Conservation (phyloP, 2,888 invertebrate genomes). For the Drosophila anomelani region DNA sequence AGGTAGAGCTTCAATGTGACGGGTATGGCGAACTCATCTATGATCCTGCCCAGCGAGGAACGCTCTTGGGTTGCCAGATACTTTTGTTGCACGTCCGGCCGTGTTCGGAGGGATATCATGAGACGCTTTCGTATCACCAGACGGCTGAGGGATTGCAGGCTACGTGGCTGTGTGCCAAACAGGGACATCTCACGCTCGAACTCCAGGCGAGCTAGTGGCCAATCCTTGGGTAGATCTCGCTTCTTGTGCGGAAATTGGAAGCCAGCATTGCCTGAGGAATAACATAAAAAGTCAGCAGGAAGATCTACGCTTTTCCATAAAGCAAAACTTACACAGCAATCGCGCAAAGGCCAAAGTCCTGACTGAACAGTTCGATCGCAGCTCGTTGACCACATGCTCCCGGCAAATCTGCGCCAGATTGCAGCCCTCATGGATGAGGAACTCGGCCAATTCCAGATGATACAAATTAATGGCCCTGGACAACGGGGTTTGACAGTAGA, state of each 20-base stretch:
- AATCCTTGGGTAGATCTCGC: slow-evolving; percentile 42
- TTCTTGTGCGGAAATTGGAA: slow-evolving; percentile 67
- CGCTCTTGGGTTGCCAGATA: slow-evolving; percentile 73
- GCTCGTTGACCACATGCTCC: slow-evolving; percentile 76
- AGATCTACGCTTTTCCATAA: not conserved
- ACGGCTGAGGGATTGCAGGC: slow-evolving; percentile 80
- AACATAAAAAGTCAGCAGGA: not conserved
- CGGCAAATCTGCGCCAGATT: slow-evolving; percentile 76
- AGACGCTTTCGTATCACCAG: slow-evolving; percentile 78
- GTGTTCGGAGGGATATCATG: slow-evolving; percentile 63
- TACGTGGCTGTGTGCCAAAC: slow-evolving; percentile 72
- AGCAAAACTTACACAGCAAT: slow-evolving; percentile 75
- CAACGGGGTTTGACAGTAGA: slow-evolving; percentile 88
- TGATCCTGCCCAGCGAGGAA: slow-evolving; percentile 78
- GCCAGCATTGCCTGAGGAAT: slow-evolving; percentile 77
- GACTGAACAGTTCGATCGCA: slow-evolving; percentile 60
- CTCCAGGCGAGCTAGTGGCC: slow-evolving; percentile 45
- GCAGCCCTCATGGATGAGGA: slow-evolving; percentile 82
- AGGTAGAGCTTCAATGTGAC: slow-evolving; percentile 77
- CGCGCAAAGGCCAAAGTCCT: slow-evolving; percentile 73
- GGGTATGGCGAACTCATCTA: slow-evolving; percentile 80
- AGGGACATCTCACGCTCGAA: slow-evolving; percentile 64
- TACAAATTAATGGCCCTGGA: slow-evolving; percentile 86
- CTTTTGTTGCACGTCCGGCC: slow-evolving; percentile 47
- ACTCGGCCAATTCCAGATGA: slow-evolving; percentile 81